Conservation (phyloP, 2,797 vertebrate genomes). For the Galaxias olidus region DNA sequence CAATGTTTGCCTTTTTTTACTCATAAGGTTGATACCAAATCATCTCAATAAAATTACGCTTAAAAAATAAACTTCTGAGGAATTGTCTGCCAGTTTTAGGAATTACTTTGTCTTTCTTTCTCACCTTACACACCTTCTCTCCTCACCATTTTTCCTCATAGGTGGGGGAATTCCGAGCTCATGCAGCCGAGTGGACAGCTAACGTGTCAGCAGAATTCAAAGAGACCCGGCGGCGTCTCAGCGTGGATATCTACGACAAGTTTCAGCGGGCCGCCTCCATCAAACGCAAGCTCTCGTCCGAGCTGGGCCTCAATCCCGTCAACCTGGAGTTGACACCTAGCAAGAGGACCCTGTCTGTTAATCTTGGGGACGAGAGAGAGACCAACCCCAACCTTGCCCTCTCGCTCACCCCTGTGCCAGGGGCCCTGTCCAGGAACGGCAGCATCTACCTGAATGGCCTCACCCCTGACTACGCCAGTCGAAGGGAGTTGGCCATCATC, state of each 20-base stretch:
- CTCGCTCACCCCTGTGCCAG: slow-evolving; percentile 58
- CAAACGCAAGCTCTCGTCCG: slow-evolving; percentile 94
- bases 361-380: slow-evolving; percentile 87
- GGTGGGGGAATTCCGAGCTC: slow-evolving; percentile 96
- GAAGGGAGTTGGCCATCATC: slow-evolving; percentile 86
- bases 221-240: slow-evolving; percentile 91
- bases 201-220: slow-evolving; percentile 98
- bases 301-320: slow-evolving; percentile 82
- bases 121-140: background rate
- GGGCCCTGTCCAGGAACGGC: slow-evolving; percentile 82
- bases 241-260: slow-evolving; percentile 97
- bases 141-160: slow-evolving; percentile 39
- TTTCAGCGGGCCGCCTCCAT: slow-evolving; percentile 96
- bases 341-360: slow-evolving; percentile 91
- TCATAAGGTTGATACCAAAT: no score
- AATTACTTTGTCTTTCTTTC: no score
- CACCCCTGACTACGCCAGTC: slow-evolving; percentile 87
- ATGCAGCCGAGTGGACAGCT: slow-evolving; percentile 97
- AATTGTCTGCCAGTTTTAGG: no score
- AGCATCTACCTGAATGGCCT: slow-evolving; percentile 96
- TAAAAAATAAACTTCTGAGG: no score
- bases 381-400: slow-evolving; percentile 81
- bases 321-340: slow-evolving; percentile 89
- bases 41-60: no score
- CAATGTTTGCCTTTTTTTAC: no score